Conservation (phyloP, 2,888 invertebrate genomes). For the Phymatocera aterrima region DNA sequence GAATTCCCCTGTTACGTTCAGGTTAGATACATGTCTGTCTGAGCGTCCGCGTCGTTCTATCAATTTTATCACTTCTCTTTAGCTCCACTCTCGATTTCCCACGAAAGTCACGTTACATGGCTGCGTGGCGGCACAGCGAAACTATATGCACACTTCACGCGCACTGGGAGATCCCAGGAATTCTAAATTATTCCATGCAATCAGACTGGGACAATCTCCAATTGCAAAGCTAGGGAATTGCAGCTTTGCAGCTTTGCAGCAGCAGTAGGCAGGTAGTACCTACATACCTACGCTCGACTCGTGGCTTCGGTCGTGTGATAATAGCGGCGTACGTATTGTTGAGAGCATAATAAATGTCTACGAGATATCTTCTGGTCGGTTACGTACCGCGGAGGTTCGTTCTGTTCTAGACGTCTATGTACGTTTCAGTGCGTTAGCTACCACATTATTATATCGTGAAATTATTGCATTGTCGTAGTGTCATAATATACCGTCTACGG, state of each 20-base stretch:
- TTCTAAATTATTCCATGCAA: constrained; percentile 42
- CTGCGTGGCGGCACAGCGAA: neutral
- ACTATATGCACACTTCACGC: constrained; percentile 2
- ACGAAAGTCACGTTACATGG: neutral
- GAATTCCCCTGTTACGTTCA: too few species aligned
- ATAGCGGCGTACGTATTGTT: constrained; percentile 48
- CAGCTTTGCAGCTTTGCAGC: neutral
- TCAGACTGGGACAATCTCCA: constrained; percentile 39
- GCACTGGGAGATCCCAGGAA: constrained; percentile 13
- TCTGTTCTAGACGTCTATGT: too few species aligned
- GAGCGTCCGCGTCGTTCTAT: neutral
- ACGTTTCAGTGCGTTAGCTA: neutral
- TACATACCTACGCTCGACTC: too few species aligned
- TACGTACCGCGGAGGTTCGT: neutral
- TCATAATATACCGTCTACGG: neutral
- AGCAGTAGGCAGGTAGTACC: too few species aligned
- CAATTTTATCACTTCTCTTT: neutral
- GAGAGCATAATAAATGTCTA: constrained; percentile 38
- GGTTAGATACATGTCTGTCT: too few species aligned
- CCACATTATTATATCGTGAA: constrained; percentile 9
- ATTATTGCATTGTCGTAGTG: constrained; percentile 5
- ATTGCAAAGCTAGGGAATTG: constrained; percentile 36
- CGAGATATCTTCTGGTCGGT: constrained; percentile 29
- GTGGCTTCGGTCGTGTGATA: constrained; percentile 17
- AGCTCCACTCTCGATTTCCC: neutral